Evolutionary conservation across 2,888 invertebrate genomes (phyloP).

Genomic region (Caenorhabditis parvicauda): DNA sequence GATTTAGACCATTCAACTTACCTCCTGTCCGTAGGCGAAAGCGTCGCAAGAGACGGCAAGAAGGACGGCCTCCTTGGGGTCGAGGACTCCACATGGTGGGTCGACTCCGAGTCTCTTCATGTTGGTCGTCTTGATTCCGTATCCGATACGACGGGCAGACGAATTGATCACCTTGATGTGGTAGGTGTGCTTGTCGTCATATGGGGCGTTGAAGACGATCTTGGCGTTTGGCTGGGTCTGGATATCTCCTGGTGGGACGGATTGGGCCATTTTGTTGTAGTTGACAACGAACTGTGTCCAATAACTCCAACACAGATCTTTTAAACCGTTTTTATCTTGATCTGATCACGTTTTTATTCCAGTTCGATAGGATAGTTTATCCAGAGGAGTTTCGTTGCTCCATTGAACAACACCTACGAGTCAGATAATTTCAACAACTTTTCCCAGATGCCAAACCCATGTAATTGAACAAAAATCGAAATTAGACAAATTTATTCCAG

Average conservation of each 20-base stretch:
- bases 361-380: no score
- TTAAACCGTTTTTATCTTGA: no score
- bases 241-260: conserved; percentile 45
- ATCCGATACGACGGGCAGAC: conserved; percentile 34
- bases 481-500: no score
- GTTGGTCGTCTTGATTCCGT: conserved; percentile 40
- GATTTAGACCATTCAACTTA: no score
- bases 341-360: no score
- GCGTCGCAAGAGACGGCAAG: conserved; percentile 35
- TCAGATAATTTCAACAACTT: no score
- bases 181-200: conserved; percentile 51
- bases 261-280: conserved; percentile 26
- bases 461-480: no score
- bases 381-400: no score
- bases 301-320: no score
- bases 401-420: no score
- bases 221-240: conserved; percentile 38
- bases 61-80: conserved; percentile 33
- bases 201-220: conserved; percentile 50
- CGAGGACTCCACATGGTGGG: conserved; percentile 32
- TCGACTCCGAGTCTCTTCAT: conserved; percentile 37
- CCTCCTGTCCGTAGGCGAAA: conserved; percentile 30
- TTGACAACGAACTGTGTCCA: background rate
- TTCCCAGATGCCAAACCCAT: no score
- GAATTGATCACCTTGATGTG: conserved; percentile 45